Conservation (phyloP, 2,797 vertebrate species). For the Anableps anableps region DNA sequence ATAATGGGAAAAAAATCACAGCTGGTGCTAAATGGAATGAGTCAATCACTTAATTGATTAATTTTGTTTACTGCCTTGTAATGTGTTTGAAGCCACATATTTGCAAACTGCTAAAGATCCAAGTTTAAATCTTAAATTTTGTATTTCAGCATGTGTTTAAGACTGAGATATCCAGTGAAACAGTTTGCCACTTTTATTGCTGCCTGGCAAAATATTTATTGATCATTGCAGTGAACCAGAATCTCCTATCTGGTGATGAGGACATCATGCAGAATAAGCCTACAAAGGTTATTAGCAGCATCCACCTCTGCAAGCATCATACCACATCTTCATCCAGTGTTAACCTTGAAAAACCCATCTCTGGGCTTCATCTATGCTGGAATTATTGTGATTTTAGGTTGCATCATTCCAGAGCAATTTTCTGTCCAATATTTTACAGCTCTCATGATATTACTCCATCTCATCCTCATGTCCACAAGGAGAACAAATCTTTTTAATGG, state of each 20-base stretch:
- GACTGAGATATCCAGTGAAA: background rate
- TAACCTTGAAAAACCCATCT: slow-evolving; percentile 36
- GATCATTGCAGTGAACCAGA: background rate
- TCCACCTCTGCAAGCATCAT: slow-evolving; percentile 21
- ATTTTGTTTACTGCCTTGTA: background rate
- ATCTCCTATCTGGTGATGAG: background rate
- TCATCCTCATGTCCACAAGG: slow-evolving; percentile 54
- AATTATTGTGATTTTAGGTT: slow-evolving; percentile 32
- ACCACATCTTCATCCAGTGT: slow-evolving; percentile 20
- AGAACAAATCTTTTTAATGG: slow-evolving; percentile 43
- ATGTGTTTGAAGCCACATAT: background rate
- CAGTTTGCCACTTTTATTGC: background rate
- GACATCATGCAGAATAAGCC: background rate
- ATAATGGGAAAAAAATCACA: background rate
- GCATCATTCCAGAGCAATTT: slow-evolving; percentile 63
- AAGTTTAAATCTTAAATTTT: background rate
- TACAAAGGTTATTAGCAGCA: slow-evolving; percentile 3
- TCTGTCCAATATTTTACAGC: slow-evolving; percentile 57
- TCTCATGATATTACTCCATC: slow-evolving; percentile 51
- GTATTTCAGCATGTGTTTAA: background rate
- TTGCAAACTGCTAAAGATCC: background rate
- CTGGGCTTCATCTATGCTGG: slow-evolving; percentile 21
- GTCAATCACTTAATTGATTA: background rate
- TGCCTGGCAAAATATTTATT: slow-evolving; percentile 1
- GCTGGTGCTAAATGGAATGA: background rate